Evolutionary conservation across 1,140 invertebrate species (phyloP).

Genomic region (Penaeus vannamei): DNA sequence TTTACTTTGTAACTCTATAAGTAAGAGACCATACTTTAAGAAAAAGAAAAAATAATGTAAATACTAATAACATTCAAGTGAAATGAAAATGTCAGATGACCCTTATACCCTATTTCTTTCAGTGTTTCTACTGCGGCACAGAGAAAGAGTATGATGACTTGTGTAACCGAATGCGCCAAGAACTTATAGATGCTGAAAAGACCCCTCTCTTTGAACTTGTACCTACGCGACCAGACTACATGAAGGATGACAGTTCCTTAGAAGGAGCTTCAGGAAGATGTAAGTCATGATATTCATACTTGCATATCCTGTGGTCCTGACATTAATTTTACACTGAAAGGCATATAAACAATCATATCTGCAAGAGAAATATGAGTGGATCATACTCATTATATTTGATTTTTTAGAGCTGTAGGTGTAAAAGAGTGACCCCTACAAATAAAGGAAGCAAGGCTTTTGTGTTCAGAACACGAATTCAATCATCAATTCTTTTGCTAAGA

Average conservation of each 20-base stretch:
- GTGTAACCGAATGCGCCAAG: constrained; percentile 57
- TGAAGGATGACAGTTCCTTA: constrained; percentile 46
- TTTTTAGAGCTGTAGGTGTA: too few relatives aligned
- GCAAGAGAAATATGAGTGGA: too few relatives aligned
- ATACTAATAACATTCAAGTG: background rate
- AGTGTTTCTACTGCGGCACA: constrained; percentile 60
- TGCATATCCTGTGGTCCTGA: background rate
- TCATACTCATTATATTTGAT: too few relatives aligned
- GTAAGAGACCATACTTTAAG: too few relatives aligned
- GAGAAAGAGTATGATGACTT: constrained; percentile 62
- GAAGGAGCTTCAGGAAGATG: constrained; percentile 45
- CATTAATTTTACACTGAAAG: background rate
- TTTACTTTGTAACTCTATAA: too few relatives aligned
- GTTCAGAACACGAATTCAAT: background rate
- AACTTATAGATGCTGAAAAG: constrained; percentile 53
- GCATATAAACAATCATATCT: background rate
- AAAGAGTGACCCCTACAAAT: too few relatives aligned
- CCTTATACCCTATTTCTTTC: background rate
- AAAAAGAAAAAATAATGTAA: too few relatives aligned
- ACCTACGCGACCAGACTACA: constrained; percentile 52
- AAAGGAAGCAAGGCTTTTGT: background rate
- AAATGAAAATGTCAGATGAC: background rate
- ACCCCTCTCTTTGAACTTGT: constrained; percentile 55
- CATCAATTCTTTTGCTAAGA: background rate
- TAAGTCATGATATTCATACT: background rate